Percentiles rank a stretch among this genome's conserved stretches.
Conservation (phyloP, 2,888 invertebrate genomes). For the Aphrophora alni region DNA sequence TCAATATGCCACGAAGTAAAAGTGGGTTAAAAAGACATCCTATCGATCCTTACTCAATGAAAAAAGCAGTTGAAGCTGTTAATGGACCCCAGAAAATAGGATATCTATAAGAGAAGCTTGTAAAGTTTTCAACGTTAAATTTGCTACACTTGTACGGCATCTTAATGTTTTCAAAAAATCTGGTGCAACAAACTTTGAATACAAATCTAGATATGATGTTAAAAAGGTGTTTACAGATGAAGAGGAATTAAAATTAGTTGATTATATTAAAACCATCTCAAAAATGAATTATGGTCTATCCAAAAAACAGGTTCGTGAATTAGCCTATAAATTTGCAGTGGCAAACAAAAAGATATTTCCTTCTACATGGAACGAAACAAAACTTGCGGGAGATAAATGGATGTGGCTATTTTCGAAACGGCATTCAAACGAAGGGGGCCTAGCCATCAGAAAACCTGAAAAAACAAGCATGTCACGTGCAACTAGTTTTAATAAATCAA, state of each 20-base stretch:
- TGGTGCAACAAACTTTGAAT: constrained; percentile 11
- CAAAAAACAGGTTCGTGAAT: constrained; percentile 27
- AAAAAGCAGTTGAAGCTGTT: constrained; percentile 23
- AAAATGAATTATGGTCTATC: constrained; percentile 30
- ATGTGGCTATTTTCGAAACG: constrained; percentile 10
- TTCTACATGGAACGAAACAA: constrained; percentile 13
- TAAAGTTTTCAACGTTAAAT: constrained; percentile 29
- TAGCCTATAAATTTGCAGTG: constrained; percentile 26
- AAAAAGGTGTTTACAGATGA: constrained; percentile 30
- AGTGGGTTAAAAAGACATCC: constrained; percentile 28
- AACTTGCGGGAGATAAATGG: constrained; percentile 30
- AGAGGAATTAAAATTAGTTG: constrained; percentile 24
- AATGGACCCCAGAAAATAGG: constrained; percentile 12
- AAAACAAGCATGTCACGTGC: constrained; percentile 23
- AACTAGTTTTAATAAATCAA: constrained; percentile 26
- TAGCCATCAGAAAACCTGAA: constrained; percentile 15
- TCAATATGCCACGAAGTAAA: constrained; percentile 21
- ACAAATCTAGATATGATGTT: constrained; percentile 18
- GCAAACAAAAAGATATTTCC: constrained; percentile 21
- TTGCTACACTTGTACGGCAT: constrained; percentile 18
- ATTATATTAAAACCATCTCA: constrained; percentile 29
- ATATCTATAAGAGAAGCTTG: constrained; percentile 31
- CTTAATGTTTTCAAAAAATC: background rate
- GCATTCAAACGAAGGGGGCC: constrained; percentile 13
- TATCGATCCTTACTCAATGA: constrained; percentile 25